phyloP scores from a whole-genome alignment of 2,888 invertebrate genomes.

The Automeris io region DNA sequence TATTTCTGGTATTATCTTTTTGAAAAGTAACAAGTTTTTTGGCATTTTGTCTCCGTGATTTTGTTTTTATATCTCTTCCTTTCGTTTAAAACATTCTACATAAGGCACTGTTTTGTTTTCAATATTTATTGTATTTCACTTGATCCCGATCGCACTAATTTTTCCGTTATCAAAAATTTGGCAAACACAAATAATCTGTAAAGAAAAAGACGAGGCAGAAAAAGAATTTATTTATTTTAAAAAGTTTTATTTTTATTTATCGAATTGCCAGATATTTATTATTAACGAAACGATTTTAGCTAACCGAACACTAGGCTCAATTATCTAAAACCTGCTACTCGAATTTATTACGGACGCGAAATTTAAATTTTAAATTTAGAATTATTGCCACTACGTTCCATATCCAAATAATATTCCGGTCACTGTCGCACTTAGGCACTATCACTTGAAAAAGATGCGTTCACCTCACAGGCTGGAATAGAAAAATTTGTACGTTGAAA shows the following conservation, averaged over 20 bases:
- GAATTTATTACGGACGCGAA: slow-evolving; percentile 41
- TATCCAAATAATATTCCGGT: slow-evolving; percentile 34
- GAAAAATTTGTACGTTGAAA: slow-evolving; percentile 67
- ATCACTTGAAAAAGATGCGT: slow-evolving; percentile 52
- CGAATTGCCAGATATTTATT: slow-evolving; percentile 26
- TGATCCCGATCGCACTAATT: slow-evolving; percentile 55
- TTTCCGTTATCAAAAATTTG: slow-evolving; percentile 29
- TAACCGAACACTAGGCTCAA: slow-evolving; percentile 50
- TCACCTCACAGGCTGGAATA: slow-evolving; percentile 56
- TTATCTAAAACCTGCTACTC: slow-evolving; percentile 50
- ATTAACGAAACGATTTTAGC: slow-evolving; percentile 40
- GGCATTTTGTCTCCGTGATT: slow-evolving; percentile 73
- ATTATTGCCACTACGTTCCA: slow-evolving; percentile 42
- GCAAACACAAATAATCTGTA: slow-evolving; percentile 57
- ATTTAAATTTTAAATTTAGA: slow-evolving; percentile 34
- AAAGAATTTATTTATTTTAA: slow-evolving; percentile 47
- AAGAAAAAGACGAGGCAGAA: slow-evolving; percentile 60
- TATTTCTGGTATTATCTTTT: slow-evolving; percentile 69
- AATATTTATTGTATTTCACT: slow-evolving; percentile 46
- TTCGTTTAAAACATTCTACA: slow-evolving; percentile 51
- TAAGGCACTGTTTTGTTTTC: slow-evolving; percentile 63
- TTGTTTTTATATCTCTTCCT: slow-evolving; percentile 39
- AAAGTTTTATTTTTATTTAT: slow-evolving; percentile 9
- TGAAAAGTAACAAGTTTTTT: slow-evolving; percentile 68
- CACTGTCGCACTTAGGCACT: slow-evolving; percentile 58